Evolutionary conservation across 2,888 invertebrate species (phyloP).

Genomic region (Nomada lathburiana): DNA sequence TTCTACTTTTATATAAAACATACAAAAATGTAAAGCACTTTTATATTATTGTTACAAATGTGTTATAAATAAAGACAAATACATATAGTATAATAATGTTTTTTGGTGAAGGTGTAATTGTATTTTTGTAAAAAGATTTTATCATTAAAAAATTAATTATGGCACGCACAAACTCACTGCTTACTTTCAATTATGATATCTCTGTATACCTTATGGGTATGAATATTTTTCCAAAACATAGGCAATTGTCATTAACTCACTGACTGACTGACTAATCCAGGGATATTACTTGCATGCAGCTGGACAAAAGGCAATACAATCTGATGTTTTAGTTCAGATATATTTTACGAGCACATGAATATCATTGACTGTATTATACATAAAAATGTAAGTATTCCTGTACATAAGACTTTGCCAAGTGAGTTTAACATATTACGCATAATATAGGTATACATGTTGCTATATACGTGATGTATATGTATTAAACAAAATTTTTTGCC

Average conservation of each 20-base stretch:
- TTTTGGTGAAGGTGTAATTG: constrained; percentile 50
- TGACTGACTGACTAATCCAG: constrained; percentile 64
- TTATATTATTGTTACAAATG: constrained; percentile 71
- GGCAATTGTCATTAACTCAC: constrained; percentile 62
- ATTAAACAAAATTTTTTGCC: background rate
- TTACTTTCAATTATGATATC: constrained; percentile 5
- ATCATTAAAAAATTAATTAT: constrained; percentile 32
- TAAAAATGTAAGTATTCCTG: constrained; percentile 62
- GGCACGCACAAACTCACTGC: constrained; percentile 13
- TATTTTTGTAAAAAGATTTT: constrained; percentile 44
- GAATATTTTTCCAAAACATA: constrained; percentile 47
- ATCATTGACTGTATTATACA: constrained; percentile 30
- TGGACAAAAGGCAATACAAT: constrained; percentile 78
- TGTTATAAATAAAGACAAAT: constrained; percentile 67
- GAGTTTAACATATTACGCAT: background rate
- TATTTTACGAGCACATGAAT: constrained; percentile 75
- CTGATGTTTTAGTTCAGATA: constrained; percentile 76
- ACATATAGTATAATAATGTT: constrained; percentile 53
- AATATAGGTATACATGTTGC: constrained; percentile 10
- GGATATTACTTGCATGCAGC: constrained; percentile 82
- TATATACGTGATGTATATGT: constrained; percentile 7
- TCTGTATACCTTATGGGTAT: constrained; percentile 27
- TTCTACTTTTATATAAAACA: constrained; percentile 67
- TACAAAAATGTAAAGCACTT: constrained; percentile 65
- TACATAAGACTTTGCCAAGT: constrained; percentile 16